Conservation (phyloP, 2,113 vertebrate species). For the Chlamydotis undulata region DNA sequence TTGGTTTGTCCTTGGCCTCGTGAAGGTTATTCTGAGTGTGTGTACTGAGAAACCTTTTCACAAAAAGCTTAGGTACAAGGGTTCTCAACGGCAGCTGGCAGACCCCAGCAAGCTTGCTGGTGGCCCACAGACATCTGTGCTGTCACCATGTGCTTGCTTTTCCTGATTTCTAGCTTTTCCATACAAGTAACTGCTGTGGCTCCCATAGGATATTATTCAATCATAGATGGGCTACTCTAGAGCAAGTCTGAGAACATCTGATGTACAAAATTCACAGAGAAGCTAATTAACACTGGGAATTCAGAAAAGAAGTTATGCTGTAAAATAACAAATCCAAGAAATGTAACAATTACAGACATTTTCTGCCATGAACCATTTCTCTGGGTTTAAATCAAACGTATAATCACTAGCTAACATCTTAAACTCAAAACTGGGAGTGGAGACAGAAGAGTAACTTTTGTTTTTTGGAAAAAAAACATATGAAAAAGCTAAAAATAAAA, state of each 20-base stretch:
- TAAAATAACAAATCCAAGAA: slow-evolving; percentile 16
- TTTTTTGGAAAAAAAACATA: slow-evolving; percentile 40
- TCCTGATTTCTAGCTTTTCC: not conserved
- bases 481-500: slow-evolving; percentile 54
- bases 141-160: not conserved
- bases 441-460: slow-evolving; percentile 32
- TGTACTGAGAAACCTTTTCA: not conserved
- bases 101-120: not conserved
- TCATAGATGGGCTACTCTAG: not conserved
- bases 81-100: slow-evolving; percentile 17
- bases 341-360: slow-evolving; percentile 14
- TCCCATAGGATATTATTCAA: not conserved
- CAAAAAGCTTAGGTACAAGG: not conserved
- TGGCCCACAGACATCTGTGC: not conserved
- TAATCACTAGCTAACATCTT: not conserved
- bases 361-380: slow-evolving; percentile 58
- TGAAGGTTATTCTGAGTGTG: not conserved
- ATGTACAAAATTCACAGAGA: slow-evolving; percentile 32
- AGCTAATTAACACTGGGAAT: slow-evolving; percentile 67
- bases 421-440: slow-evolving; percentile 29
- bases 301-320: slow-evolving; percentile 3
- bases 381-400: slow-evolving; percentile 43
- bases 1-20: slow-evolving; percentile 55
- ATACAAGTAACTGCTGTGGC: not conserved
- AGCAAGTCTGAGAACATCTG: not conserved